Evolutionary conservation across 1,140 invertebrate species (phyloP), one percentile per base, ranked within the genome.

Genomic region (Polypedilum vanderplanki): DNA sequence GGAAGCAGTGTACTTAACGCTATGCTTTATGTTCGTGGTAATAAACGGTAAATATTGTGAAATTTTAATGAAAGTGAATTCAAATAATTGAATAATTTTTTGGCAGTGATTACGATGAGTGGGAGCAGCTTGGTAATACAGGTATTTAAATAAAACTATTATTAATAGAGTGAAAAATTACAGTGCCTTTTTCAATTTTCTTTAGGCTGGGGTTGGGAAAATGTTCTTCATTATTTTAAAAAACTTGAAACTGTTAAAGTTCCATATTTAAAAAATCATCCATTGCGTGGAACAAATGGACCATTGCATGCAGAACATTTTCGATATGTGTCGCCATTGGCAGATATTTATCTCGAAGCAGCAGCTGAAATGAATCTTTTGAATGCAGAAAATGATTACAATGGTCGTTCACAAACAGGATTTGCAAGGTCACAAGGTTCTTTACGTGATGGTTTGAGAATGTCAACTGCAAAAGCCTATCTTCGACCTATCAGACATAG

Each of bases 11-110:
- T 89, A 3, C 82, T 96, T 12, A 97, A 97, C 80, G 93, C 91
- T 3, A 96, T 97, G 93, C 85, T 95, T 46, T 97, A 96, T 77
- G 87, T 95, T 0, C 84, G 95, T 40, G 95, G 95, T 0, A 94
- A 97, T 83, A 87, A 85, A 46, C 84, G 81, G 3, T 33, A 33
- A 33, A 33, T 33, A 33, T 33, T 33, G 1, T 33, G 24, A 33
- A 33, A 33, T 33, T 33, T 33, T 33, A 33, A 33, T 33, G 24
- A 33, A 33, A 33, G 2, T 33, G 24, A 33, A 33, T 33, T 33
- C 1, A 33, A 33, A 33, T 33, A 33, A 33, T 33, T 33, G 24
- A 33, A 33, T 33, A 33, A 33, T 33, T 33, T 33, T 33, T 33
- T 33, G 24, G 24, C 24, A 33, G 24, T 33, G 94, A 97, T 83